Evolutionary conservation across 1,140 invertebrate genomes (phyloP).

Genomic region (Drosophila miranda): DNA sequence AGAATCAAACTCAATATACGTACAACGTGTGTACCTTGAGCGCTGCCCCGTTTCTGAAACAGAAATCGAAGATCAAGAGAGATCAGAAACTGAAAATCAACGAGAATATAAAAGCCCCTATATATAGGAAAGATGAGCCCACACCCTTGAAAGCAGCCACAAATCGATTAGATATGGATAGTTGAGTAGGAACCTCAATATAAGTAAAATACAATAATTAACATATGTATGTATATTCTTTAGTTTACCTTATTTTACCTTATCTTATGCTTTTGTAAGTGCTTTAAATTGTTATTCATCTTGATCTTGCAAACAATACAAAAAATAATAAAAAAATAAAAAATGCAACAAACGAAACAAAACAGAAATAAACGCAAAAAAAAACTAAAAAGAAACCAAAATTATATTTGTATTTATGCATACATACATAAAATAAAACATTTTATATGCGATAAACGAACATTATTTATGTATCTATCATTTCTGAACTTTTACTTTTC

Average conservation of each 20-base stretch:
- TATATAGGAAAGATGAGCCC: slow-evolving; percentile 31
- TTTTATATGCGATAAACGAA: slow-evolving; percentile 61
- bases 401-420: slow-evolving; percentile 73
- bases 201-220: slow-evolving; percentile 33
- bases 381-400: slow-evolving; percentile 48
- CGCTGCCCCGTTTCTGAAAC: slow-evolving; percentile 4
- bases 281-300: slow-evolving; percentile 76
- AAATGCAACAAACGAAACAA: slow-evolving; percentile 26
- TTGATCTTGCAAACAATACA: slow-evolving; percentile 51
- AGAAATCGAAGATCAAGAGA: slow-evolving; percentile 13
- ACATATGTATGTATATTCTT: slow-evolving; percentile 32
- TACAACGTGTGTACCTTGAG: slow-evolving; percentile 40
- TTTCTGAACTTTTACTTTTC: slow-evolving; percentile 1
- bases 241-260: slow-evolving; percentile 50
- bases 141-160: slow-evolving; percentile 13
- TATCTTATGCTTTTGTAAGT: slow-evolving; percentile 66
- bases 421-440: slow-evolving; percentile 51
- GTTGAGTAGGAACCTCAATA: not conserved
- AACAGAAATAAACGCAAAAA: slow-evolving; percentile 23
- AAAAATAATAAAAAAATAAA: slow-evolving; percentile 14
- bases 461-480: slow-evolving; percentile 24
- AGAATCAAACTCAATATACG: slow-evolving; percentile 45
- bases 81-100: slow-evolving; percentile 11
- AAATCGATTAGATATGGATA: slow-evolving; percentile 7
- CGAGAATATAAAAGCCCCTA: not conserved